Conservation (phyloP, 2,797 vertebrate genomes). For the Myotis myotis region DNA sequence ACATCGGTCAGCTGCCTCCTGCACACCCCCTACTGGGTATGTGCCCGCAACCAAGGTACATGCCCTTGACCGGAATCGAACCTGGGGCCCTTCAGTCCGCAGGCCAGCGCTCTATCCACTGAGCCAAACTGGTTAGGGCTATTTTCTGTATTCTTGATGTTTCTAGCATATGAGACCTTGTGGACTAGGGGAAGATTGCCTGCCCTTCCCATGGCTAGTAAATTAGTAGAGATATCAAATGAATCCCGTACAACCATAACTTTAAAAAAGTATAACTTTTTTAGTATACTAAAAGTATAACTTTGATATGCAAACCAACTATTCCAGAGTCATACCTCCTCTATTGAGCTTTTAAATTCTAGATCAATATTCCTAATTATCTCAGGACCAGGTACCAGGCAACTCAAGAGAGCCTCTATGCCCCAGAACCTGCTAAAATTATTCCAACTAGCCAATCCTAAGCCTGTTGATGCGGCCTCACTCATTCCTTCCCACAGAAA, state of each 20-base stretch:
- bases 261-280: background rate
- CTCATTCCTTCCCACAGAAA: background rate
- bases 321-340: background rate
- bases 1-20: no score
- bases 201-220: background rate
- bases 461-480: background rate
- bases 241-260: background rate
- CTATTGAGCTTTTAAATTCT: background rate
- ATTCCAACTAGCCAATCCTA: background rate
- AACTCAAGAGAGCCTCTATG: background rate
- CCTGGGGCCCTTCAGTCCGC: no score
- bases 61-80: no score
- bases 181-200: background rate
- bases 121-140: no score
- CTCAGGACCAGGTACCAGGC: background rate
- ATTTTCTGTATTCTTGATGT: background rate
- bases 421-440: background rate
- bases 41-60: no score
- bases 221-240: background rate
- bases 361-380: background rate
- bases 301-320: background rate
- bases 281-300: no score
- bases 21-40: no score
- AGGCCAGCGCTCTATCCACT: no score
- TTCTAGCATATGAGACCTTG: background rate